phyloP scores from a whole-genome alignment of 2,888 invertebrate genomes.

The Drosophila multiciliata region DNA sequence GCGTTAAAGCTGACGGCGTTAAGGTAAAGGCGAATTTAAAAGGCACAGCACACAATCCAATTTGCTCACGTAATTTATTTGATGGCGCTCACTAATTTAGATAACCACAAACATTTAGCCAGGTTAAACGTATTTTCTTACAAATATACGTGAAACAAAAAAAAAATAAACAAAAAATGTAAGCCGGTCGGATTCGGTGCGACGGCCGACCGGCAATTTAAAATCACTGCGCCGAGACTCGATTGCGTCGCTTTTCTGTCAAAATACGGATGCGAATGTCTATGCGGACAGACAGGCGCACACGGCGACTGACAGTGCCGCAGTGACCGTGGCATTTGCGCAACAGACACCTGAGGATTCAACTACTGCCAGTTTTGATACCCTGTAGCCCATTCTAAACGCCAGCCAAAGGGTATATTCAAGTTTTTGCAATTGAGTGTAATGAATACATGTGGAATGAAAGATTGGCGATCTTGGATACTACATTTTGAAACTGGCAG shows the following conservation, averaged over 20 bases:
- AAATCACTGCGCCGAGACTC: conserved; percentile 6
- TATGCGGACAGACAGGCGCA: conserved; percentile 59
- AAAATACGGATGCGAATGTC: conserved; percentile 21
- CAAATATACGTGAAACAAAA: conserved; percentile 34
- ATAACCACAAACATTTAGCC: conserved; percentile 46
- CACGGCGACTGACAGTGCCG: conserved; percentile 60
- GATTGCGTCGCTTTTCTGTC: conserved; percentile 8
- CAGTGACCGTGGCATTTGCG: conserved; percentile 64
- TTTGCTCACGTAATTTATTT: conserved; percentile 68
- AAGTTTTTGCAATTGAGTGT: not conserved
- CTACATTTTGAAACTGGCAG: too few species aligned
- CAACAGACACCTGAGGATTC: conserved; percentile 75
- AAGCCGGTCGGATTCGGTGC: conserved; percentile 9
- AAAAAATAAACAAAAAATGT: not conserved
- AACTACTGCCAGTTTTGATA: conserved; percentile 15
- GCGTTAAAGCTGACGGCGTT: conserved; percentile 19
- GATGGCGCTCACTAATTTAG: conserved; percentile 55
- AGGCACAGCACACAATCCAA: conserved; percentile 53
- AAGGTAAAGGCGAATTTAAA: not conserved
- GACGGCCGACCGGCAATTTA: conserved; percentile 24
- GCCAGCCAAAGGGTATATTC: not conserved
- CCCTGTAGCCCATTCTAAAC: conserved; percentile 2
- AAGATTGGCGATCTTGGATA: not conserved
- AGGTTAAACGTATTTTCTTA: conserved; percentile 47
- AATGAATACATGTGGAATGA: not conserved